Percentiles rank a stretch among this genome's conserved stretches.
These are phyloP conservation scores for Varecia variegata DNA, from an alignment of 2,797 vertebrate species.

Conservation along the genomic window DNA sequence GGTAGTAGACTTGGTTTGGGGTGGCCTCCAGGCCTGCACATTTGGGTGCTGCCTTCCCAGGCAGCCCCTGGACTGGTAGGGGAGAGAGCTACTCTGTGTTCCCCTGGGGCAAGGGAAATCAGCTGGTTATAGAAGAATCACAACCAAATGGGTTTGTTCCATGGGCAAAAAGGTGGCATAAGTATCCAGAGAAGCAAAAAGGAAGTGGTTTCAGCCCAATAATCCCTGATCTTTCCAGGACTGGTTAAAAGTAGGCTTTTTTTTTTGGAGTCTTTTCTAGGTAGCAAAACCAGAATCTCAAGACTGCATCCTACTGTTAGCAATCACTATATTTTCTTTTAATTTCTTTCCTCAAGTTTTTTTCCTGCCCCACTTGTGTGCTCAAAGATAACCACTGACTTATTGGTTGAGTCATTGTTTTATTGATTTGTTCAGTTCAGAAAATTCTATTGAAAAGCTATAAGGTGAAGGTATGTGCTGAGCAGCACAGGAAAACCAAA, in stretches of 20 bases:
- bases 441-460: neutral
- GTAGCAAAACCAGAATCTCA: neutral
- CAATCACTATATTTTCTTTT: neutral
- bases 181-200: neutral
- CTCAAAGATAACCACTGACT: neutral
- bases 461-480: neutral
- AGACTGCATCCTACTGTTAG: neutral
- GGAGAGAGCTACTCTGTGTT: neutral
- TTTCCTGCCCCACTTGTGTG: neutral
- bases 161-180: neutral
- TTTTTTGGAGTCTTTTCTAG: neutral
- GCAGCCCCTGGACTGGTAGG: neutral
- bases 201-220: neutral
- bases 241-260: neutral
- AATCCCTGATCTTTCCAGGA: neutral
- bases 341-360: neutral
- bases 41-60: neutral
- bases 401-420: neutral
- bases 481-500: neutral
- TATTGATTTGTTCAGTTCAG: neutral
- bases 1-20: neutral
- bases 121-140: neutral
- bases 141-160: neutral
- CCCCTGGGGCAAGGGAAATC: neutral
- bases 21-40: neutral